phyloP scores from a whole-genome alignment of 2,888 invertebrate genomes.

The Ophion slaviceki region DNA sequence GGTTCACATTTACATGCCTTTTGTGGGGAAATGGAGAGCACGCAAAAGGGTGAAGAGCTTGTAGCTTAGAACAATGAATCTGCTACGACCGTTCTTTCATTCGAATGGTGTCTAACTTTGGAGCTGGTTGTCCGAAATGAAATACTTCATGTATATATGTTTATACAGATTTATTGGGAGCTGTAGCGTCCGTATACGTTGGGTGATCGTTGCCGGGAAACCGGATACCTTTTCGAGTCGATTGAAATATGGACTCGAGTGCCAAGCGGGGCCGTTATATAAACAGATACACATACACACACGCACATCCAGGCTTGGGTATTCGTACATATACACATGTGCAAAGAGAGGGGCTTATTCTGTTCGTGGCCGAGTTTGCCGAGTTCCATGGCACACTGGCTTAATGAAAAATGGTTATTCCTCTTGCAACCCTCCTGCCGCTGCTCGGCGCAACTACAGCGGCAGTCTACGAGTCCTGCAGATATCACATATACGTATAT shows the following conservation, averaged over 20 bases:
- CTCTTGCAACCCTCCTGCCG: conserved; percentile 57
- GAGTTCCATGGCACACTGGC: conserved; percentile 62
- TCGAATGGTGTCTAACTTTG: background rate
- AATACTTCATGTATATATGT: background rate
- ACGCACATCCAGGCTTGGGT: background rate
- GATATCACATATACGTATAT: conserved; percentile 36
- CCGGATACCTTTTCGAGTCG: conserved; percentile 74
- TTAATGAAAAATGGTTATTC: conserved; percentile 80
- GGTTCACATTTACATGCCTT: too few relatives aligned
- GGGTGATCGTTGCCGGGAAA: conserved; percentile 41
- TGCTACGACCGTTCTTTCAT: background rate
- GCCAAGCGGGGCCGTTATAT: conserved; percentile 43
- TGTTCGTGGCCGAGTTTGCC: conserved; percentile 53
- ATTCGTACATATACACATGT: background rate
- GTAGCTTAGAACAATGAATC: conserved; percentile 2
- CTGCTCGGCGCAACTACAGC: conserved; percentile 22
- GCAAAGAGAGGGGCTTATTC: conserved; percentile 52
- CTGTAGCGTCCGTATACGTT: background rate
- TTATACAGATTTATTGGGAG: background rate
- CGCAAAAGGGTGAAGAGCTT: background rate
- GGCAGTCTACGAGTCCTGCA: conserved; percentile 31
- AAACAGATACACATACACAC: conserved; percentile 9
- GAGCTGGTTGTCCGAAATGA: background rate
- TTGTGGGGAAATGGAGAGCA: too few relatives aligned
- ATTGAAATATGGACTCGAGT: conserved; percentile 78